Evolutionary conservation across 2,888 invertebrate species (phyloP).

Genomic region (Sthenelais limicola): DNA sequence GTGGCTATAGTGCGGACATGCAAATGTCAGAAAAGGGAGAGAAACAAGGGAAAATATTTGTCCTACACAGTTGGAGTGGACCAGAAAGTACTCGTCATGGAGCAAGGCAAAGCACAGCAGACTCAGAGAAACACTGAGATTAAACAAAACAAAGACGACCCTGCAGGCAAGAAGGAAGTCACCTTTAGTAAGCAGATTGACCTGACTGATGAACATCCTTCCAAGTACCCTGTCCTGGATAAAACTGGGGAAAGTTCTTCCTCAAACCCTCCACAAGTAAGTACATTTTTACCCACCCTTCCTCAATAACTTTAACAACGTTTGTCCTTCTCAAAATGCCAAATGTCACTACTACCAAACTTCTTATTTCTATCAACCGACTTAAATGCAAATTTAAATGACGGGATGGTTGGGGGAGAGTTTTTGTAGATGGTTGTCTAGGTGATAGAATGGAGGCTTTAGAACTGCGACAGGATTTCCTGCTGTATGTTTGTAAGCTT

Average conservation of each 20-base stretch:
- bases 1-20: slow-evolving; percentile 24
- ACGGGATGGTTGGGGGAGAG: too few relatives aligned
- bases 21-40: slow-evolving; percentile 2
- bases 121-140: slow-evolving; percentile 7
- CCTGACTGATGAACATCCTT: not conserved
- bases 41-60: slow-evolving; percentile 3
- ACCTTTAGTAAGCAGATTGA: slow-evolving; percentile 27
- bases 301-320: too few relatives aligned
- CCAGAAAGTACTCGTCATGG: slow-evolving; percentile 31
- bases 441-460: too few relatives aligned
- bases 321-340: too few relatives aligned
- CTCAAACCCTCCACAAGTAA: slow-evolving; percentile 15
- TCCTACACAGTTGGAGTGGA: not conserved
- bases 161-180: slow-evolving; percentile 21
- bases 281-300: not conserved
- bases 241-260: not conserved
- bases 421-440: too few relatives aligned
- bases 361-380: too few relatives aligned
- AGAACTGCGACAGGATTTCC: too few relatives aligned
- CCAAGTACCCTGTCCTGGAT: slow-evolving; percentile 30
- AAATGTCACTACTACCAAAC: too few relatives aligned
- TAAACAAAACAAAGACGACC: slow-evolving; percentile 2
- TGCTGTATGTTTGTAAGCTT: too few relatives aligned
- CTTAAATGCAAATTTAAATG: too few relatives aligned
- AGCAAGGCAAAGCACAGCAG: slow-evolving; percentile 18